Base-by-base conservation (phyloP, 2,113 vertebrate species). In the Colius striatus region DNA sequence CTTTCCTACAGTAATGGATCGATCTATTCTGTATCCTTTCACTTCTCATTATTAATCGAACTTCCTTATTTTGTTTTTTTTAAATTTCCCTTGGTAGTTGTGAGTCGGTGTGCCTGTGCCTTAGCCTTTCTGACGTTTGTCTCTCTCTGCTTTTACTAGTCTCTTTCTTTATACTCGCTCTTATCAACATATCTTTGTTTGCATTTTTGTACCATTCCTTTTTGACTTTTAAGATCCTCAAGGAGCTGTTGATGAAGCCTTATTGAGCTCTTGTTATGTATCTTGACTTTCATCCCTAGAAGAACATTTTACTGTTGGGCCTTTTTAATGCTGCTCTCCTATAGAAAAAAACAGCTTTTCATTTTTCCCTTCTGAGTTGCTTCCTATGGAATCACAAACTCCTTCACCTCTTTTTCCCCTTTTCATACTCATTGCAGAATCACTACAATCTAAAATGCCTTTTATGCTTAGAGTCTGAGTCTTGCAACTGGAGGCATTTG, bases 361-460 rank as follows among this genome's bases (percentile, higher is more conserved):
- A 73, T 62, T 83, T 92, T 92, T 87, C 36, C 9, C 25, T 90
- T 82, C 82, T 29, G 43, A 70, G 19, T 83, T 90, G 22, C 27
- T 93, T 95, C 67, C 75, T 90, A n/a, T 70, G 92, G 90, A 85
- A 93, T 92, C 51, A 54, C n/a, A 85, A 76, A 77, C 60, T 88
- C 54, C 19, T 45, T 81, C 0, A 8, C 55, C 63, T 62, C 7
- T 48, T 71, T 32, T 18, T 32, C 6, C 5, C 7, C 41, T 13
- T 53, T 89, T 81, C 14, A 1, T 66, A 54, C 36, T 85, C 55
- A 66, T 77, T 90, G 72, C 50, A 83, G 71, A 67, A 94, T 95
- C 41, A 13, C 75, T 95, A 90, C 41, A 90, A 51, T 90, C n/a
- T 89, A 34, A 95, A 95, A 90, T 83, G 63, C 29, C 54, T 88